A percentile compares a stretch with the other conserved stretches of the same genome.
Evolutionary conservation across 92 coral and sea anemone species (phyloP).

Genomic region (Paragorgia papillata): DNA sequence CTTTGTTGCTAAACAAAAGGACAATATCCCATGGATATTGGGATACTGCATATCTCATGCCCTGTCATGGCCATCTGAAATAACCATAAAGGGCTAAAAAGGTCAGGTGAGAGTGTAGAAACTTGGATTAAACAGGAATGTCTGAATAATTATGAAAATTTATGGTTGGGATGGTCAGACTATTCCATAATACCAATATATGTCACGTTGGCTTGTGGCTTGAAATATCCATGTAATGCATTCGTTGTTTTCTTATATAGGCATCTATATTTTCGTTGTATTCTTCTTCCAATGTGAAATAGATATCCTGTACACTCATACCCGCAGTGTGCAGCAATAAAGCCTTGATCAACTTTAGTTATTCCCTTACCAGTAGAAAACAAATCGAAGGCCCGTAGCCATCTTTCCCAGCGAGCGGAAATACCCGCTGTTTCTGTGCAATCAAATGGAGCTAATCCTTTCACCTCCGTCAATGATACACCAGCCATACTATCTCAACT

Average conservation of each 20-base stretch:
- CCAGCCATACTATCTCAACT: neutral
- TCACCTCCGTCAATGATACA: conserved; percentile 30
- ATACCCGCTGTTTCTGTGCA: conserved; percentile 1
- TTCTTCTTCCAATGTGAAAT: conserved; percentile 53
- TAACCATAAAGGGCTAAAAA: no score
- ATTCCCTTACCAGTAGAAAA: conserved; percentile 48
- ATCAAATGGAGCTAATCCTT: conserved; percentile 14
- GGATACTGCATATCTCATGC: no score
- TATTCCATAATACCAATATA: no score
- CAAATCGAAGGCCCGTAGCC: conserved; percentile 55
- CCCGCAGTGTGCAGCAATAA: conserved; percentile 60
- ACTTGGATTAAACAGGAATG: no score
- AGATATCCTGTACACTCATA: conserved; percentile 58
- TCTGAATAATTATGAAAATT: no score
- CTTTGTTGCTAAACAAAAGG: no score
- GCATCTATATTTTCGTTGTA: neutral
- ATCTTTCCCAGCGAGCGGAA: conserved; percentile 54
- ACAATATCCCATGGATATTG: no score
- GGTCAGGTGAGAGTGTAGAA: no score
- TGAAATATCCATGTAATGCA: conserved; percentile 51
- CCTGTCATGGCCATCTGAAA: no score
- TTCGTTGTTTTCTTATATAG: conserved; percentile 36
- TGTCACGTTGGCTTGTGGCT: no score
- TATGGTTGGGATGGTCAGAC: no score
- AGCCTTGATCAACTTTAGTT: conserved; percentile 54